Conservation (phyloP, 2,797 vertebrate species). For the Gila robusta region DNA sequence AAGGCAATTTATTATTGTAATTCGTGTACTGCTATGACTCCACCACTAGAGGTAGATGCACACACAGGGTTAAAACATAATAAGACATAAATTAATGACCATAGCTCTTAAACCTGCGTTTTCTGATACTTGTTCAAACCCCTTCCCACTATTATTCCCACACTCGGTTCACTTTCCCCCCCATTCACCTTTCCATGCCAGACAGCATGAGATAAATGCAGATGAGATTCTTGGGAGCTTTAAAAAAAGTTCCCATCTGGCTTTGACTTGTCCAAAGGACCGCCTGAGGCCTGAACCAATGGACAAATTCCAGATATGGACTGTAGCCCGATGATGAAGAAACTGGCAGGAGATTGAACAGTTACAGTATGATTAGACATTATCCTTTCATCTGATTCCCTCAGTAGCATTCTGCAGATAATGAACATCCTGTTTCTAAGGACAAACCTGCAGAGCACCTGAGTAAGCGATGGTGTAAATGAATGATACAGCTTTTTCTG, state of each 20-base stretch:
- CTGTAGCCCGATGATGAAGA: slow-evolving; percentile 9
- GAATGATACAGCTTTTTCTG: neutral
- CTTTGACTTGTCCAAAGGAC: slow-evolving; percentile 35
- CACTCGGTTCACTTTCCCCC: neutral
- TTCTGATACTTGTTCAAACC: neutral
- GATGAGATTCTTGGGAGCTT: slow-evolving; percentile 41
- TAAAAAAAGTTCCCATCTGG: slow-evolving; percentile 47
- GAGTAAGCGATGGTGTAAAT: neutral
- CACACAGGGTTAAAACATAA: slow-evolving; percentile 52
- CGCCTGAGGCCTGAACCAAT: slow-evolving; percentile 34
- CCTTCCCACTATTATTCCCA: neutral
- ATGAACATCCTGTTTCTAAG: neutral
- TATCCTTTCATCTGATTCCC: slow-evolving; percentile 9
- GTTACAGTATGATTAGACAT: slow-evolving; percentile 23
- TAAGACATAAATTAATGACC: neutral
- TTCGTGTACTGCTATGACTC: slow-evolving; percentile 37
- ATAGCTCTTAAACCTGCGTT: neutral
- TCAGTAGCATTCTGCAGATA: slow-evolving; percentile 3
- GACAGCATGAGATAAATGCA: slow-evolving; percentile 42
- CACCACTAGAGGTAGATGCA: slow-evolving; percentile 64
- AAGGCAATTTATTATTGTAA: neutral
- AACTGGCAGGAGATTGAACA: neutral
- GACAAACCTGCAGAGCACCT: neutral
- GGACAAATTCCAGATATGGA: slow-evolving; percentile 5
- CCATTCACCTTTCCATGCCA: slow-evolving; percentile 41